Evolutionary conservation across 2,113 vertebrate species (phyloP).

Genomic region (Aphelocoma coerulescens): DNA sequence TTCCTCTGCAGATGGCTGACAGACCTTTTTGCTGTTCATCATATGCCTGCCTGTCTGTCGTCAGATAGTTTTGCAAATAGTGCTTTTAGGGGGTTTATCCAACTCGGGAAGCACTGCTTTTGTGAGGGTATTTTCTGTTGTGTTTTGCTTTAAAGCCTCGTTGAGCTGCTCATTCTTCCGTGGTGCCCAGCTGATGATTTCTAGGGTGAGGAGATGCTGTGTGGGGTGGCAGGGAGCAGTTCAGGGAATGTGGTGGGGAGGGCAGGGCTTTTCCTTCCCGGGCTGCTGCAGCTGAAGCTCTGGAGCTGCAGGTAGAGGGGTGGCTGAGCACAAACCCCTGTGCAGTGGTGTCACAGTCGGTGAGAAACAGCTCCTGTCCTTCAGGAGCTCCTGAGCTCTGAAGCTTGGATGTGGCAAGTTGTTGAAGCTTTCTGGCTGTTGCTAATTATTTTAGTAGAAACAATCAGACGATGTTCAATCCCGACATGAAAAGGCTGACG

Average conservation of each 20-base stretch:
- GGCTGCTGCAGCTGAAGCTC: not conserved
- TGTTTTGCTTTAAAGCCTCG: not conserved
- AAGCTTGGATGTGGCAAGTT: not conserved
- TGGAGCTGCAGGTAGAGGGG: not conserved
- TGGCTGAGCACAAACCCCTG: not conserved
- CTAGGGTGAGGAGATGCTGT: not conserved
- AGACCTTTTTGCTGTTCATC: not conserved
- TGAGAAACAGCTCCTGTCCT: not conserved
- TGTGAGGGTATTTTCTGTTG: not conserved
- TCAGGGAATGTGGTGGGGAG: not conserved
- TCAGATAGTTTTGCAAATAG: not conserved
- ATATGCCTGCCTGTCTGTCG: not conserved
- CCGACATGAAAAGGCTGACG: not conserved
- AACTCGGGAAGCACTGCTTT: not conserved
- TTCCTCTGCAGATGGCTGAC: not conserved
- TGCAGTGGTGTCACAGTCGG: accelerated
- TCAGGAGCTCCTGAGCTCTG: not conserved
- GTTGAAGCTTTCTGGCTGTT: not conserved
- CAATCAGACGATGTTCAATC: not conserved
- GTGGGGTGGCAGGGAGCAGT: not conserved
- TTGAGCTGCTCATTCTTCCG: not conserved
- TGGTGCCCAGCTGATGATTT: not conserved
- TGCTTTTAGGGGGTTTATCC: not conserved
- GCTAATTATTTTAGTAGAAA: not conserved
- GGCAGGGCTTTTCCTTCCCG: not conserved